Conservation (phyloP, 1,140 invertebrate genomes). For the Macrobrachium rosenbergii region DNA sequence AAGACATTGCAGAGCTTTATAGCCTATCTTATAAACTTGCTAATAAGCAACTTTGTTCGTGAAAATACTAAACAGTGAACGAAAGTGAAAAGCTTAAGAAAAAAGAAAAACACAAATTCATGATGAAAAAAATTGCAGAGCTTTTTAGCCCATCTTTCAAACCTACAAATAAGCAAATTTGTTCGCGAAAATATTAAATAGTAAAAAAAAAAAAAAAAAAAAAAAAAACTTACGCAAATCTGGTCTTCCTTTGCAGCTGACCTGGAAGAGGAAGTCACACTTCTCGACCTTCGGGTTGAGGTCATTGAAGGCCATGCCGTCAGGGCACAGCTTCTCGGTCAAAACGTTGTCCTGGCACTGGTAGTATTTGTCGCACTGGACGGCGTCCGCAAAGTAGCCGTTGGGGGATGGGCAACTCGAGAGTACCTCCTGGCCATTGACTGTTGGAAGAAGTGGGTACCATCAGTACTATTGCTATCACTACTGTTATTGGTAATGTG, state of each 20-base stretch:
- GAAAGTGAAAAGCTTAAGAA: too few relatives aligned
- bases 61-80: too few relatives aligned
- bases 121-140: too few relatives aligned
- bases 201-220: not conserved
- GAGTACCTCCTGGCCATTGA: not conserved
- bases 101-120: too few relatives aligned
- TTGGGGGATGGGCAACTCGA: constrained; percentile 69
- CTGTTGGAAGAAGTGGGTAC: not conserved
- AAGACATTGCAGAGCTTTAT: too few relatives aligned
- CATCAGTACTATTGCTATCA: too few relatives aligned
- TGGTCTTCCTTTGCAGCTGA: constrained; percentile 86
- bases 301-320: constrained; percentile 88
- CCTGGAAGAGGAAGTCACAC: constrained; percentile 82
- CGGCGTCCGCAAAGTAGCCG: constrained; percentile 69
- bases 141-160: too few relatives aligned
- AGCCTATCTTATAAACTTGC: too few relatives aligned
- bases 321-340: constrained; percentile 84
- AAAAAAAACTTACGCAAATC: constrained; percentile 83
- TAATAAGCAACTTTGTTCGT: too few relatives aligned
- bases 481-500: too few relatives aligned
- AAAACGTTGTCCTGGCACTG: constrained; percentile 81
- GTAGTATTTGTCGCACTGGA: constrained; percentile 82
- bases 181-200: not conserved
- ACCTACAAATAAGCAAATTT: not conserved
- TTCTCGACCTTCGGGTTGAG: constrained; percentile 87